Base-by-base conservation (phyloP, 2,888 invertebrate genomes). In the Halictus quadricinctus region DNA sequence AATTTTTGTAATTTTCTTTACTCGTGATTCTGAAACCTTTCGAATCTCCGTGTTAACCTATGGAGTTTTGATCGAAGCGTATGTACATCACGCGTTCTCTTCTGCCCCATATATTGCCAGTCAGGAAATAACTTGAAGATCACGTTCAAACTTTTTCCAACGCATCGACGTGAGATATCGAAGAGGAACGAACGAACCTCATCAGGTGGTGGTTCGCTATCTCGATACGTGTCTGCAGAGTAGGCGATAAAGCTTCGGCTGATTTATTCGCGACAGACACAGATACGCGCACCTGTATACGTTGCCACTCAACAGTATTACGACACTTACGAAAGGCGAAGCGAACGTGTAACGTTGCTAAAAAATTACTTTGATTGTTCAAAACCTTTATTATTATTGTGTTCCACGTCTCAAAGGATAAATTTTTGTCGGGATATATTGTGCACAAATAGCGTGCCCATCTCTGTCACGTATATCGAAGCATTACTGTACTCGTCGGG, bases 261-360 rank as follows among this genome's bases (percentile, higher is more conserved):
- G 77, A 85, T 80, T 80, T 83, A 80, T 80, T 83, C 75, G 29
- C 25, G 75, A 72, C 60, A 46, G 66, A 12, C 69, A 21, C 41
- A 36, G 41, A 66, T 66, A 66, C 36, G 36, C 54, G 10, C 12
- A 58, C n/a, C n/a, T 41, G 72, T n/a, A 21, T 7, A 66, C 18
- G 36, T 36, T 66, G 18, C 15, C 60, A 64, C 25, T 36, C 36
- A 66, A 36, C 15, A 7, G 36, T 36, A 66, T 66, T 66, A 36
- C 66, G 7, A 6, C 66, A 66, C 66, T 66, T 36, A 8, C 18
- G 66, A 66, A 18, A 64, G 60, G 25, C 29, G 29, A 64, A 64
- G 50, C 18, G 6, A 50, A 29, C 60, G 2, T 64, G 29, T 6
- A 64, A 64, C 7, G 25, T 15, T 64, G 25, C 60, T 15, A 15